Evolutionary conservation across 2,888 invertebrate species (phyloP).

Genomic region (Melikaiella ostensackeni): DNA sequence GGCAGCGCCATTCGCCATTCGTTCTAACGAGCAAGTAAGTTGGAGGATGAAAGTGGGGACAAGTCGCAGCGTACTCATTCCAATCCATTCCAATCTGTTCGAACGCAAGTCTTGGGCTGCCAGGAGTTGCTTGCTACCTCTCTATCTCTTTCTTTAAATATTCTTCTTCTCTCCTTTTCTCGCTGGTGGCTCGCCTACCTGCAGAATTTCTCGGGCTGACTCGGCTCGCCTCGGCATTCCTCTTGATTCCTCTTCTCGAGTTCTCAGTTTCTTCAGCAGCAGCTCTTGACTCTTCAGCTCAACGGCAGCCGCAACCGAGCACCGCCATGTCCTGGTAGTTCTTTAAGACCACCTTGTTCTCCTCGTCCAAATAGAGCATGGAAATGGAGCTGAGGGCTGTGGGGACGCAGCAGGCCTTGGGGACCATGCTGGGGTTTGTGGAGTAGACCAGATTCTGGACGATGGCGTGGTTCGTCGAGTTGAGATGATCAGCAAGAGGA

Average conservation of each 20-base stretch:
- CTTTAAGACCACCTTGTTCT: constrained; percentile 97
- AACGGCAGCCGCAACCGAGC: constrained; percentile 98
- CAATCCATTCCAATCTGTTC: constrained; percentile 53
- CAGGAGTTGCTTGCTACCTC: constrained; percentile 40
- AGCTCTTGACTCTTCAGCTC: constrained; percentile 81
- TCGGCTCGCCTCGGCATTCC: constrained; percentile 43
- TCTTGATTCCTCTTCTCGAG: constrained; percentile 11
- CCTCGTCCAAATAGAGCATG: constrained; percentile 97
- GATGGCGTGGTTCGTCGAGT: constrained; percentile 99
- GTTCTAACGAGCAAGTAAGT: constrained; percentile 38
- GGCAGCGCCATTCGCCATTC: constrained; percentile 50
- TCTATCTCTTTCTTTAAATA: constrained; percentile 38
- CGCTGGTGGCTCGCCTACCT: constrained; percentile 39
- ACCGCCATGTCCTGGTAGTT: constrained; percentile 99
- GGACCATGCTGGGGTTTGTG: constrained; percentile 91
- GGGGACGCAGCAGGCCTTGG: constrained; percentile 98
- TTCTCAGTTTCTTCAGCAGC: constrained; percentile 22
- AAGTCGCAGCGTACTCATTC: constrained; percentile 47
- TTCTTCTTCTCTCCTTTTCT: not conserved
- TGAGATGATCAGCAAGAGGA: constrained; percentile 94
- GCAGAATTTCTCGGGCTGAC: constrained; percentile 43
- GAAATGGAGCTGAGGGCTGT: constrained; percentile 96
- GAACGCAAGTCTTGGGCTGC: constrained; percentile 42
- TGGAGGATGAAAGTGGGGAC: constrained; percentile 41
- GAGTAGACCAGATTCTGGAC: constrained; percentile 98